Base-by-base conservation (phyloP, 1,140 invertebrate genomes). In the Drosophila parvula region DNA sequence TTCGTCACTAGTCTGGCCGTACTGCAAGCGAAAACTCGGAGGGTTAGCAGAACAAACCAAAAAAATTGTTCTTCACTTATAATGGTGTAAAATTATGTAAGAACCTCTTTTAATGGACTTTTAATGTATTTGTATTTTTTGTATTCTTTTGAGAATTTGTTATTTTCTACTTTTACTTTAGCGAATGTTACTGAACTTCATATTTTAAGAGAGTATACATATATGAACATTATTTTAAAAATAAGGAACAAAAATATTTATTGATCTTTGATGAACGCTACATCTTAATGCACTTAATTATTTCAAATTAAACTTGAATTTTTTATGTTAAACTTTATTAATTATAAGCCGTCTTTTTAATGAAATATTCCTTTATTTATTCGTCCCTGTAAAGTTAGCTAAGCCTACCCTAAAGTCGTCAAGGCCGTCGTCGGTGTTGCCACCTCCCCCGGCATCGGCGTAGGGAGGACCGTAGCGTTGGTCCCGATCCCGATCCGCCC, bases 401-500 rank as follows among this genome's bases (percentile, higher is more conserved):
- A 38, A n/a, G 79, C 84, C 60, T 78, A 92, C 91, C 77, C 90
- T 77, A 69, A 90, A 91, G 63, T 92, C 91, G 56, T 92, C 90
- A 5, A 84, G 47, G 0, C 83, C 81, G 62, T 92, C 91, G 43
- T 91, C 83, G 2, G 47, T 65, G 32, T 48, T 74, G 10, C 58
- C 74, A 14, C 61, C 64, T 4, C 69, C 53, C 1, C 70, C 76
- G 6, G 64, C 79, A 32, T 79, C 84, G 14, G 73, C 5, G 70
- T 92, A 92, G n/a, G 91, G 91, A 10, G 91, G 91, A 14, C 91
- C 91, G 41, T 78, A 92, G 7, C 91, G 82, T 34, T 89, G 80
- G 32, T 85, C 90, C 16, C 91, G 81, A 79, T 92, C 86, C 27
- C 61, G 50, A 70, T 92, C 90, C n/a, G 79, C 79, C 38, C 68